A percentile compares a stretch with the other conserved stretches of the same genome.
These are phyloP conservation scores for Scelioninae gen. 1 DNA, from an alignment of 2,888 invertebrate genomes.

Conservation along the genomic window DNA sequence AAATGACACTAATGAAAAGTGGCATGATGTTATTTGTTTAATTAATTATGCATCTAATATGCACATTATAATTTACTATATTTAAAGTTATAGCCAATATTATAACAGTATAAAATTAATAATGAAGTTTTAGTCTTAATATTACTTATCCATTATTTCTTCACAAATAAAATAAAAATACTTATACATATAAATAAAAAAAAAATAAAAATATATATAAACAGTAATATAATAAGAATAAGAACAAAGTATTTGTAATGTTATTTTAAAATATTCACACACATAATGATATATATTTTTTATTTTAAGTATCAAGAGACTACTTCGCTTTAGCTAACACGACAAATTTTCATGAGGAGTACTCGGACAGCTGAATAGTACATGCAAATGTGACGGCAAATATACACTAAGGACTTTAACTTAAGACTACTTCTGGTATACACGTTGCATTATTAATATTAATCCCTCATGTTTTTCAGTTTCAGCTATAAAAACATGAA, in stretches of 20 bases:
- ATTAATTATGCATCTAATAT: neutral
- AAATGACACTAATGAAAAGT: neutral
- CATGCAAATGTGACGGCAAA: constrained; percentile 38
- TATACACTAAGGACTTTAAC: constrained; percentile 40
- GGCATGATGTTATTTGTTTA: neutral
- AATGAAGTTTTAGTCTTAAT: too few relatives aligned
- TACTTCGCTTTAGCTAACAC: constrained; percentile 35
- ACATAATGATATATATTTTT: constrained; percentile 9
- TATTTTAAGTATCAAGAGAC: constrained; percentile 23
- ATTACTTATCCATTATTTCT: too few relatives aligned
- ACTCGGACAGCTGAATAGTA: constrained; percentile 30
- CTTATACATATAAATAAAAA: too few relatives aligned
- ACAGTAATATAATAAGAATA: too few relatives aligned
- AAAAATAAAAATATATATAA: too few relatives aligned
- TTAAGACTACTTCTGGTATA: constrained; percentile 38
- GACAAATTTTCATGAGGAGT: constrained; percentile 39
- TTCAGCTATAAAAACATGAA: constrained; percentile 7
- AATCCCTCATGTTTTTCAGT: constrained; percentile 19
- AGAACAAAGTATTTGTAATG: too few relatives aligned
- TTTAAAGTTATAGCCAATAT: too few relatives aligned
- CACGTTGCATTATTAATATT: constrained; percentile 40
- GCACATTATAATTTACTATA: too few relatives aligned
- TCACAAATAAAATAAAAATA: too few relatives aligned
- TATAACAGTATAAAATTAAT: too few relatives aligned
- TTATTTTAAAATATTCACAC: neutral